Evolutionary conservation across 2,888 invertebrate genomes (phyloP).

Genomic region (Sisyra terminalis): DNA sequence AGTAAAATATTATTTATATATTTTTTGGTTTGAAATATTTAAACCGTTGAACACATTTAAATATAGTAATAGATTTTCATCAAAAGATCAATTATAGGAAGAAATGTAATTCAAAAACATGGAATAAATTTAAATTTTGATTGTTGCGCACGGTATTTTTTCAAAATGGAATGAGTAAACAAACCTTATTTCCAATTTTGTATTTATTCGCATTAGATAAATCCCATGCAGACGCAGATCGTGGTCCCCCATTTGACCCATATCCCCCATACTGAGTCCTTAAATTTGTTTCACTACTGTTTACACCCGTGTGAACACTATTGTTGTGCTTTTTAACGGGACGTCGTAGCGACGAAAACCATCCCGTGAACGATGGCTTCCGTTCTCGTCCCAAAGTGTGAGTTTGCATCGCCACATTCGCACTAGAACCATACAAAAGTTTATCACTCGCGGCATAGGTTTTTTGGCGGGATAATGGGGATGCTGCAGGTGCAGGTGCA

Average conservation of each 20-base stretch:
- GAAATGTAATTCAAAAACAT: no score
- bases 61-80: no score
- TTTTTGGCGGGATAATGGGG: constrained; percentile 5
- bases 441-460: not conserved
- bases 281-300: constrained; percentile 8
- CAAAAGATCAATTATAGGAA: no score
- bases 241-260: constrained; percentile 20
- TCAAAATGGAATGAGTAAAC: not conserved
- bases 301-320: constrained; percentile 1
- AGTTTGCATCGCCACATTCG: constrained; percentile 18
- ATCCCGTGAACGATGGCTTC: constrained; percentile 55
- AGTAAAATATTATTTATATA: no score
- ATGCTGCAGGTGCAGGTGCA: not conserved
- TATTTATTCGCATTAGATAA: constrained; percentile 6
- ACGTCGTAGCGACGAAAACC: constrained; percentile 67
- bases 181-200: not conserved
- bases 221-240: constrained; percentile 9
- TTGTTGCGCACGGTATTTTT: no score
- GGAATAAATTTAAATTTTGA: no score
- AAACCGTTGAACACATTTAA: no score
- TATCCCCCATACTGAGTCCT: constrained; percentile 14
- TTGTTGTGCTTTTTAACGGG: constrained; percentile 27
- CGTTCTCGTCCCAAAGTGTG: constrained; percentile 32
- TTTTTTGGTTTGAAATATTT: no score
- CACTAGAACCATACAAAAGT: no score